Evolutionary conservation across 2,797 vertebrate species (phyloP), one percentile per base, ranked within the genome.

Genomic region (Telmatherina bonti): DNA sequence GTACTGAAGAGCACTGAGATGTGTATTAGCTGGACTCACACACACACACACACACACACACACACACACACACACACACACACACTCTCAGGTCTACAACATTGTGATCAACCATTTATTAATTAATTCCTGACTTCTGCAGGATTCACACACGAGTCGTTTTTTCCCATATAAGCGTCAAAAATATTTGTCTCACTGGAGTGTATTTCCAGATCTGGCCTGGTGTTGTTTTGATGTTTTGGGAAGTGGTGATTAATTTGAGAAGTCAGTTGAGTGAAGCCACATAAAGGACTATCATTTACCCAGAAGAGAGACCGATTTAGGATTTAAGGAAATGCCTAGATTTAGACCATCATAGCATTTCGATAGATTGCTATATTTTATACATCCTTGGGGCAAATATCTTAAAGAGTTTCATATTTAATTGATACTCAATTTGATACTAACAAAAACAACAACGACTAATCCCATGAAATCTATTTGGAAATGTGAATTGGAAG

Each of bases 191-290:
- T 76, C 52, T 76, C 73, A 55, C 75, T 72, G 7, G 7, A 64
- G 60, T 73, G 29, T 83, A 77, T 84, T 72, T 85, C 67, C 52
- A 8, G 69, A 76, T 70, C 49, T 62, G 61, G 71, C 63, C 70
- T 72, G n/a, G 73, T 78, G 76, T 67, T 70, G 74, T 77, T 84
- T 85, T 81, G 54, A 77, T 81, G 80, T 73, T 84, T 77, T 51
- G 47, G 56, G 61, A 79, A 69, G 77, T 61, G 70, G 75, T 83
- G 57, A 74, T 87, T 88, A 77, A 87, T 90, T 87, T 78, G 60
- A 84, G 78, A 73, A 83, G 69, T 67, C 62, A 75, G 62, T 69
- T 60, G 51, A 74, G 74, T 76, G 67, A 47, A 67, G 80, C 82
- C 76, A 79, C 78, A 70, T 84, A n/a, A 81, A 85, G 62, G 78